phyloP scores from a whole-genome alignment of 2,888 invertebrate species.

The Lissocephala sabroskyi region DNA sequence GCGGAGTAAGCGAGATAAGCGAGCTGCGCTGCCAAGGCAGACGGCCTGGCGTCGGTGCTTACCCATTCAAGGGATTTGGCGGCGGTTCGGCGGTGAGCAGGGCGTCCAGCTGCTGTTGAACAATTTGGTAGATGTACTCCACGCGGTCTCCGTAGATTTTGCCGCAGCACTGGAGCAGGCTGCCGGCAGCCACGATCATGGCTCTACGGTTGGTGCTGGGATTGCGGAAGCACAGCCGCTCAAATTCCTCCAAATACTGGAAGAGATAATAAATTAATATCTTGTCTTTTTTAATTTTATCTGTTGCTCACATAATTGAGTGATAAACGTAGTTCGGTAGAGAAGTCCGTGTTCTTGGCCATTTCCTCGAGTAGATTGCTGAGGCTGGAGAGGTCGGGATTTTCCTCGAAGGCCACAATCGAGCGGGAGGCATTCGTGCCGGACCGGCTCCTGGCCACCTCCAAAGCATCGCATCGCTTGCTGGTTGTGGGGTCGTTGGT shows the following conservation, averaged over 20 bases:
- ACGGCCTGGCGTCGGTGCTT: constrained; percentile 16
- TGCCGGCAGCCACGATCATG: constrained; percentile 26
- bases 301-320: constrained; percentile 59
- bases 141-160: constrained; percentile 67
- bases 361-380: constrained; percentile 61
- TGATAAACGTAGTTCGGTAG: constrained; percentile 60
- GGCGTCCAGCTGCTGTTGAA: constrained; percentile 51
- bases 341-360: constrained; percentile 61
- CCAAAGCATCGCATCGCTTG: no score
- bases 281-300: neutral
- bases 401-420: constrained; percentile 48
- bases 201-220: neutral
- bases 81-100: constrained; percentile 40
- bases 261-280: neutral
- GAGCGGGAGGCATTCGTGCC: constrained; percentile 59
- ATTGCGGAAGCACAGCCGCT: constrained; percentile 12
- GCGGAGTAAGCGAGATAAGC: no score
- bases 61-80: neutral
- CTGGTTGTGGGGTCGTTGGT: no score
- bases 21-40: no score
- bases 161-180: constrained; percentile 57
- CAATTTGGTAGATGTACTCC: constrained; percentile 58
- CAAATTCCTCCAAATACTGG: constrained; percentile 62
- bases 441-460: constrained; percentile 50
- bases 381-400: constrained; percentile 46